Evolutionary conservation across 1,140 invertebrate species (phyloP).

Genomic region (Drosophila kurseongensis): DNA sequence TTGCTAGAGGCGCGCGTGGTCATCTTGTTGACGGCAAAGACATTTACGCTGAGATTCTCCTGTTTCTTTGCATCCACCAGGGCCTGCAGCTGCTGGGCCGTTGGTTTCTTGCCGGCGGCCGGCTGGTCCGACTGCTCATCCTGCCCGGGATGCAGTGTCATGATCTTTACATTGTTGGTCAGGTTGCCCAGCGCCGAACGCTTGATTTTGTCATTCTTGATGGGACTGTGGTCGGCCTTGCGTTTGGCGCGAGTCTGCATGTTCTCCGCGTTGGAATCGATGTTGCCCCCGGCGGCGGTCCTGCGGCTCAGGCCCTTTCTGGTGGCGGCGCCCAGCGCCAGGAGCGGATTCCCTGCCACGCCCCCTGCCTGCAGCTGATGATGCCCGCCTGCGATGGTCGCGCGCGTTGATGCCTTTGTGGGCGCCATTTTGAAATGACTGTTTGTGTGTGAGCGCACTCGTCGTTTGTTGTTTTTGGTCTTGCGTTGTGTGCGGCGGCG

Average conservation of each 20-base stretch:
- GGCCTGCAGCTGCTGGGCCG: slow-evolving; percentile 64
- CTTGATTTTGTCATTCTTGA: slow-evolving; percentile 85
- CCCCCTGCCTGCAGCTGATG: slow-evolving; percentile 17
- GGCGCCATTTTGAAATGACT: slow-evolving; percentile 80
- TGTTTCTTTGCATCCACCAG: slow-evolving; percentile 60
- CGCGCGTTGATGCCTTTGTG: slow-evolving; percentile 65
- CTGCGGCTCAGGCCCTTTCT: slow-evolving; percentile 85
- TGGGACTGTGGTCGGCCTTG: slow-evolving; percentile 82
- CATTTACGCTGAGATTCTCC: slow-evolving; percentile 46
- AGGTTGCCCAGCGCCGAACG: slow-evolving; percentile 88
- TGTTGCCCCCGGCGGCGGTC: slow-evolving; percentile 36
- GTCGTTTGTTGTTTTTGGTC: slow-evolving; percentile 23
- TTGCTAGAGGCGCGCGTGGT: slow-evolving; percentile 68
- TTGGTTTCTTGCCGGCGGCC: slow-evolving; percentile 53
- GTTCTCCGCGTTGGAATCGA: slow-evolving; percentile 69
- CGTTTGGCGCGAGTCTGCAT: slow-evolving; percentile 78
- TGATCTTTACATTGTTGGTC: slow-evolving; percentile 86
- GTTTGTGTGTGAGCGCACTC: slow-evolving; percentile 17
- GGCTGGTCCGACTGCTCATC: slow-evolving; percentile 48
- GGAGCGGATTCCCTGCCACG: slow-evolving; percentile 43
- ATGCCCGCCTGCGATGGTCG: slow-evolving; percentile 36
- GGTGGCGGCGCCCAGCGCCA: slow-evolving; percentile 38
- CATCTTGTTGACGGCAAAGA: slow-evolving; percentile 57
- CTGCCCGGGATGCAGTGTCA: slow-evolving; percentile 64
- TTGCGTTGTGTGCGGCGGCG: neutral